Base-by-base conservation (phyloP, 2,888 invertebrate species). In the Brachylomia viminalis region DNA sequence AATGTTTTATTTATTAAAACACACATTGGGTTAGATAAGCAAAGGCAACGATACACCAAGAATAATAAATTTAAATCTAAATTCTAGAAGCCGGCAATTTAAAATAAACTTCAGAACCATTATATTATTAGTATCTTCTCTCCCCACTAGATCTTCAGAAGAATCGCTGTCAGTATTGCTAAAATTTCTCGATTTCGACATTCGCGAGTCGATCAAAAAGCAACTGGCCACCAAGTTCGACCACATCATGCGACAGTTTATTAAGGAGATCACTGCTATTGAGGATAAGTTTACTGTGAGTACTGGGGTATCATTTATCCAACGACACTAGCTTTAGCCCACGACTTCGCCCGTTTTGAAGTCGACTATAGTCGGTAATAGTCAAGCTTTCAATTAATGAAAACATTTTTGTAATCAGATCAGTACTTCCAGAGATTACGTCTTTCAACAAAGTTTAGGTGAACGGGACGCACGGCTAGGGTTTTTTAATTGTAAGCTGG, bases 181-280 rank as follows among this genome's bases (percentile, higher is more conserved):
- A 49, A 98, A 98, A 92, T 98, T 99, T 88, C 97, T 98, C 80
- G 97, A 97, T 83, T 97, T 98, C 75, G 97, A 98, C 89, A 98
- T 98, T 0, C 97, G 99, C 2, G 97, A 97, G 72, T 96, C 97
- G 0, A 98, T 99, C 80, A 97, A 98, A 75, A 96, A 97, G 17
- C 98, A 98, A 87, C 95, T 99, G 72, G 96, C 98, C 89, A 97
- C 97, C 72, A 99, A 99, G 92, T 99, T 98, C 91, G 98, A 98
- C 83, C 97, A 98, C 49, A 97, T 99, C 67, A 97, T 99, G 95
- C 97, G 98, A 67, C 98, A 98, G 92, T 99, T 98, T 90, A 97
- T 98, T 72, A 98, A 98, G 85, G 99, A 99, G 96, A 97, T 99
- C 68, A 97, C 97, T 27, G 94, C 95, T 6, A 97, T 98, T 62